Conservation (phyloP, 2,888 invertebrate genomes). For the Synanthedon formicaeformis region DNA sequence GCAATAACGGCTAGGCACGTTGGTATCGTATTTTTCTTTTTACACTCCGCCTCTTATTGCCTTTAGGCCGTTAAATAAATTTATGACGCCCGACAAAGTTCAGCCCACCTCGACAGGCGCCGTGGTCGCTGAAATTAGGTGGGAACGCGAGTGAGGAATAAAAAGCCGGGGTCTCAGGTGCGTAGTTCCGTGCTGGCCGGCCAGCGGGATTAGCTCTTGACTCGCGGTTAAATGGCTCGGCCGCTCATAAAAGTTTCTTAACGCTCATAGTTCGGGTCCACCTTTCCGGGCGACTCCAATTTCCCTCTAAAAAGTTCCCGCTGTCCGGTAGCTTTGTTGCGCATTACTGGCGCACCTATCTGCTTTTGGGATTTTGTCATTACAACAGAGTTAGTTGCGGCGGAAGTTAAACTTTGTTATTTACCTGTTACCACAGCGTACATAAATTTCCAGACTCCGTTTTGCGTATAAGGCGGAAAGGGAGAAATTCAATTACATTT, state of each 20-base stretch:
- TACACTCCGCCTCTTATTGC: constrained; percentile 70
- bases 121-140: constrained; percentile 60
- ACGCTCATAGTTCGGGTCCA: constrained; percentile 52
- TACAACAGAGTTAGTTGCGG: constrained; percentile 24
- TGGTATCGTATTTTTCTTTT: constrained; percentile 72
- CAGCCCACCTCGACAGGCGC: constrained; percentile 58
- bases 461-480: constrained; percentile 10
- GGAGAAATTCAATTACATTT: constrained; percentile 47
- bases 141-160: constrained; percentile 62
- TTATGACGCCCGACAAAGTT: constrained; percentile 70
- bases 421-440: constrained; percentile 18
- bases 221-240: constrained; percentile 57
- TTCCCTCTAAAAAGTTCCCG: constrained; percentile 42
- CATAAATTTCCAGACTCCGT: not conserved
- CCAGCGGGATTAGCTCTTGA: constrained; percentile 60
- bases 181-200: constrained; percentile 35
- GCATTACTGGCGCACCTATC: constrained; percentile 37
- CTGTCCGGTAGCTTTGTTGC: constrained; percentile 36
- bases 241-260: constrained; percentile 66
- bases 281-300: constrained; percentile 47
- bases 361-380: constrained; percentile 38
- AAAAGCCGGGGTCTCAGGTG: constrained; percentile 61
- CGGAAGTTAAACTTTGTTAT: constrained; percentile 42
- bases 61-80: constrained; percentile 70
- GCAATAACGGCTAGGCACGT: constrained; percentile 72